Conservation (phyloP, 2,888 invertebrate genomes). For the Eumacrocentrus americanus region DNA sequence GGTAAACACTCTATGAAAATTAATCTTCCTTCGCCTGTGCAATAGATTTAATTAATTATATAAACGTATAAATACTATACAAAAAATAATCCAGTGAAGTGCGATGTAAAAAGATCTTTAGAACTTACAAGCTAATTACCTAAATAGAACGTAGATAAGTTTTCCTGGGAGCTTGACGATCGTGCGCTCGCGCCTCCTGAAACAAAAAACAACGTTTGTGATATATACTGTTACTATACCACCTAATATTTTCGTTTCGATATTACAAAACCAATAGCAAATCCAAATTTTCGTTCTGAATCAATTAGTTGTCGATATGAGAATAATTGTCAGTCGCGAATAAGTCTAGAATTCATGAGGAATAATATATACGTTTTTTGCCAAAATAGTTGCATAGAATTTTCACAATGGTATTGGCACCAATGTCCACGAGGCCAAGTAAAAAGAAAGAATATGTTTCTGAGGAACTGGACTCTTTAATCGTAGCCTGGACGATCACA, state of each 20-base stretch:
- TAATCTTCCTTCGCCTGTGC: constrained; percentile 38
- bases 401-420: constrained; percentile 33
- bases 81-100: constrained; percentile 28
- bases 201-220: constrained; percentile 38
- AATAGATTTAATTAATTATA: constrained; percentile 36
- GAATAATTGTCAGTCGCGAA: background rate
- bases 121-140: constrained; percentile 36
- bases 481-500: background rate
- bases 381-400: constrained; percentile 40
- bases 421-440: background rate
- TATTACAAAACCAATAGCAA: constrained; percentile 29
- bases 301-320: background rate
- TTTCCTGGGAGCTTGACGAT: constrained; percentile 27
- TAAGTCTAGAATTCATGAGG: background rate
- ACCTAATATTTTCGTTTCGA: constrained; percentile 35
- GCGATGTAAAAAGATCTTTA: constrained; percentile 40
- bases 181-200: constrained; percentile 21
- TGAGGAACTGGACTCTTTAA: background rate
- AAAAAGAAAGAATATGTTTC: background rate
- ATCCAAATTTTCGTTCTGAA: constrained; percentile 16
- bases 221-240: constrained; percentile 38
- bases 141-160: constrained; percentile 33
- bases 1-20: constrained; percentile 16
- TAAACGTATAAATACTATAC: constrained; percentile 28
- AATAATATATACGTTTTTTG: constrained; percentile 25